A percentile compares a stretch with the other conserved stretches of the same genome.
Conservation (phyloP, 2,888 invertebrate genomes). For the Hydrotaea cyrtoneurina region DNA sequence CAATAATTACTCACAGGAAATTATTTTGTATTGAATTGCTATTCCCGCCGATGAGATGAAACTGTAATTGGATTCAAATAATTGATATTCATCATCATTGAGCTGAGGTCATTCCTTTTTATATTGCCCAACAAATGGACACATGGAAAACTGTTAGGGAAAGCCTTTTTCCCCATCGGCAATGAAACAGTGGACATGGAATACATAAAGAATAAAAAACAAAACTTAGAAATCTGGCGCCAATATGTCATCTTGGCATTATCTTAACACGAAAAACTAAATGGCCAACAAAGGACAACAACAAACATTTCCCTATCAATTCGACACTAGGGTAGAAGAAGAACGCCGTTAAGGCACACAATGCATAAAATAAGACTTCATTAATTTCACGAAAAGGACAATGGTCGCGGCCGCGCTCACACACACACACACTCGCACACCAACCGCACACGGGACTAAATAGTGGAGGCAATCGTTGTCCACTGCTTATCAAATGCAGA, state of each 20-base stretch:
- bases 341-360: neutral
- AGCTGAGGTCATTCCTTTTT: neutral
- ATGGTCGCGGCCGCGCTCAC: neutral
- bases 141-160: conserved; percentile 12
- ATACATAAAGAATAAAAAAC: no score
- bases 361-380: conserved; percentile 66
- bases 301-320: conserved; percentile 49
- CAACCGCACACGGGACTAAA: conserved; percentile 1
- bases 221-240: conserved; percentile 49
- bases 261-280: conserved; percentile 62
- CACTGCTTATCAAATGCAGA: conserved; percentile 43
- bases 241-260: conserved; percentile 57
- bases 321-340: neutral
- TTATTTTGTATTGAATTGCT: conserved; percentile 35
- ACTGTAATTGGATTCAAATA: conserved; percentile 21
- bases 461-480: conserved; percentile 46
- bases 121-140: no score
- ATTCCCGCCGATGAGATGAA: conserved; percentile 25
- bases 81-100: neutral
- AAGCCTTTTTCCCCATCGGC: neutral
- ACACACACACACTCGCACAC: neutral
- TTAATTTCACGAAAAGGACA: conserved; percentile 56
- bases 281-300: conserved; percentile 50
- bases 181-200: neutral
- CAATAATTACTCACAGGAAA: conserved; percentile 40